A percentile compares a stretch with the other conserved stretches of the same genome.
Evolutionary conservation across 2,797 vertebrate species (phyloP).

Genomic region (Characodon lateralis): DNA sequence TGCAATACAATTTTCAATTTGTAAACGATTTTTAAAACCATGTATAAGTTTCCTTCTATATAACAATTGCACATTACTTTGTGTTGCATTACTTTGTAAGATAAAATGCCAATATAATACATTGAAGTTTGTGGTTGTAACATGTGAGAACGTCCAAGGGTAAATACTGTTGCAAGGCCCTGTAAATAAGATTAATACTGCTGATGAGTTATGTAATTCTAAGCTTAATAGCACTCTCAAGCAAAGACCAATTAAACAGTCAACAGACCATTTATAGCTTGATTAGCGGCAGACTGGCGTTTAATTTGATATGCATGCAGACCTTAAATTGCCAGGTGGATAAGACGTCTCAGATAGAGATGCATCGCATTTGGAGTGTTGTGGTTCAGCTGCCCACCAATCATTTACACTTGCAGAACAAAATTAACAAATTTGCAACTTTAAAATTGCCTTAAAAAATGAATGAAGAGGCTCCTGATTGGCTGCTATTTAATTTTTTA

Average conservation of each 20-base stretch:
- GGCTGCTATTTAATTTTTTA: slow-evolving; percentile 25
- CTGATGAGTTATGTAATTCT: slow-evolving; percentile 54
- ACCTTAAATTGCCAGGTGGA: slow-evolving; percentile 59
- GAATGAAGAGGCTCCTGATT: not conserved
- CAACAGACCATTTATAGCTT: slow-evolving; percentile 74
- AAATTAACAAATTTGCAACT: slow-evolving; percentile 24
- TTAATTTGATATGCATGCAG: slow-evolving; percentile 76
- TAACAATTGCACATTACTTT: not conserved
- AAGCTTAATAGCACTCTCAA: slow-evolving; percentile 56
- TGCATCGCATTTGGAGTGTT: slow-evolving; percentile 42
- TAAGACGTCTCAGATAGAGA: slow-evolving; percentile 41
- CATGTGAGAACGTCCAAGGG: not conserved
- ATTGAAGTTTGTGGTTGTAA: not conserved
- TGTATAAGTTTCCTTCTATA: not conserved
- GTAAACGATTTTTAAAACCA: not conserved
- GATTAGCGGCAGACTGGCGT: slow-evolving; percentile 75
- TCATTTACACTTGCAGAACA: slow-evolving; percentile 26
- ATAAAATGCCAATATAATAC: not conserved
- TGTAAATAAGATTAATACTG: slow-evolving; percentile 53
- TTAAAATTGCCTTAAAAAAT: slow-evolving; percentile 10
- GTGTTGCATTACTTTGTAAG: no score
- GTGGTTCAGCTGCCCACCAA: slow-evolving; percentile 39
- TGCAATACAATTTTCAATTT: no score
- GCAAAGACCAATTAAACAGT: slow-evolving; percentile 68
- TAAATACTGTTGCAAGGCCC: not conserved